phyloP scores from a whole-genome alignment of 2,797 vertebrate species.

The Sus cebifrons region DNA sequence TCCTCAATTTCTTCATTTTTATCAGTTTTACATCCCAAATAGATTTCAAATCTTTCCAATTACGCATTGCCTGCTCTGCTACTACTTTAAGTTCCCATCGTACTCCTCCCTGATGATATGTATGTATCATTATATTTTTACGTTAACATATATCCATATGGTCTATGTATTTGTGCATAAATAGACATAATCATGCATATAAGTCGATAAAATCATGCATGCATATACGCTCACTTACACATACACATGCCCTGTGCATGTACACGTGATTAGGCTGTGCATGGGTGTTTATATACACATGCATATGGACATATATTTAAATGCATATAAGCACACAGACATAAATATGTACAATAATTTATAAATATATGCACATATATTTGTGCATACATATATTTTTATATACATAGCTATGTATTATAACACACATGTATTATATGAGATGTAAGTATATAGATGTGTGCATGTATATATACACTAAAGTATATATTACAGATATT shows the following conservation, averaged over 20 bases:
- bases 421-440: background rate
- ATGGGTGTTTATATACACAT: background rate
- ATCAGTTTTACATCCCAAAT: background rate
- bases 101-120: background rate
- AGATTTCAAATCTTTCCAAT: background rate
- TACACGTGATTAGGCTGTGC: background rate
- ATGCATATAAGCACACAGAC: background rate
- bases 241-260: background rate
- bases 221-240: background rate
- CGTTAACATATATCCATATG: background rate
- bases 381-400: background rate
- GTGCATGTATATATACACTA: background rate
- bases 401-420: background rate
- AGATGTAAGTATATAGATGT: background rate
- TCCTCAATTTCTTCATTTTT: background rate
- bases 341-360: background rate
- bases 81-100: background rate
- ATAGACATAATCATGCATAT: background rate
- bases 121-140: background rate
- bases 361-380: background rate
- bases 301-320: background rate
- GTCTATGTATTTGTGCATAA: background rate
- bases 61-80: background rate
- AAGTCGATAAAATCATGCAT: background rate
- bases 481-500: background rate